Conservation (phyloP, 2,888 invertebrate genomes). For the Torymus tubicola region DNA sequence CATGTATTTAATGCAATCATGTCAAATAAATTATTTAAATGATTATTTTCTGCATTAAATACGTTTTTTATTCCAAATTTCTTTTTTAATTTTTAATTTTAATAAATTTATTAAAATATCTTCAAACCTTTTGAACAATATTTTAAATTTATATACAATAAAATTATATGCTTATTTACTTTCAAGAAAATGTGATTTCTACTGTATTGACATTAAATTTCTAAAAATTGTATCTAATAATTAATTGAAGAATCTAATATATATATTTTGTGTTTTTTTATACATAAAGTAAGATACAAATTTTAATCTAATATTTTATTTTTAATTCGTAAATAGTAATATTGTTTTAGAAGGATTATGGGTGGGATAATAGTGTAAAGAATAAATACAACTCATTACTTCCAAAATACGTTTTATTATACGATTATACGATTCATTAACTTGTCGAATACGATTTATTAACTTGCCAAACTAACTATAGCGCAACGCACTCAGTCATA, state of each 20-base stretch:
- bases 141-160: too few species aligned
- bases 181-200: too few species aligned
- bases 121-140: too few species aligned
- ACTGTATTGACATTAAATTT: too few species aligned
- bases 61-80: too few species aligned
- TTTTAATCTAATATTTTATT: conserved; percentile 2
- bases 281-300: too few species aligned
- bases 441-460: conserved; percentile 68
- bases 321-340: too few species aligned
- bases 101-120: background rate
- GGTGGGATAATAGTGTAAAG: background rate
- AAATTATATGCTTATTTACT: too few species aligned
- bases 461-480: conserved; percentile 73
- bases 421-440: conserved; percentile 57
- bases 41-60: conserved; percentile 3
- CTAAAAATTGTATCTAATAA: too few species aligned
- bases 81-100: background rate
- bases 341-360: background rate
- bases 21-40: conserved; percentile 57
- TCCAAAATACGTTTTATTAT: conserved; percentile 72
- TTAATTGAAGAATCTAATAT: too few species aligned
- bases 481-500: conserved; percentile 68
- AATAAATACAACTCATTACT: conserved; percentile 63
- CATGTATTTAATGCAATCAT: conserved; percentile 55
- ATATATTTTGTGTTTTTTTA: too few species aligned